Conservation (phyloP, 2,888 invertebrate genomes). For the Willowsia nigromaculata region DNA sequence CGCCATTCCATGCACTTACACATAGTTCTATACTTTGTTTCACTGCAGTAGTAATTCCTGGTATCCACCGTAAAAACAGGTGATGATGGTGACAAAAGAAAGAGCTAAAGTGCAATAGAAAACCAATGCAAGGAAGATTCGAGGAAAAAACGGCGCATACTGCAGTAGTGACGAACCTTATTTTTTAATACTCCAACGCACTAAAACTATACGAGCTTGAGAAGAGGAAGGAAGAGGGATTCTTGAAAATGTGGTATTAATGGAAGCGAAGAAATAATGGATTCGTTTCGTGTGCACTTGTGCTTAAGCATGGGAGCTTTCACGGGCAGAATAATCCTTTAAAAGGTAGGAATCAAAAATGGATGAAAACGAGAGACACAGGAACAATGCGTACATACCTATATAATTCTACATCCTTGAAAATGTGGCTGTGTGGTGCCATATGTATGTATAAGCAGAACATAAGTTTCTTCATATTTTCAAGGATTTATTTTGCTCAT, state of each 20-base stretch:
- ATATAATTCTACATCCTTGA: no score
- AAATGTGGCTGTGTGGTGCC: no score
- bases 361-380: background rate
- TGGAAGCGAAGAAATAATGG: conserved; percentile 41
- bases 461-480: no score
- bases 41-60: background rate
- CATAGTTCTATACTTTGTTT: background rate
- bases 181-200: background rate
- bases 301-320: conserved; percentile 39
- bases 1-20: background rate
- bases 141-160: background rate
- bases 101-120: background rate
- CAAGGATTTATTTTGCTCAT: background rate
- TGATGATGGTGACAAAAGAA: conserved; percentile 39
- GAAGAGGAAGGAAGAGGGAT: conserved; percentile 12
- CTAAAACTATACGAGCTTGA: background rate
- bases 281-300: conserved; percentile 35
- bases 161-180: background rate
- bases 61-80: conserved; percentile 3
- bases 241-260: conserved; percentile 2
- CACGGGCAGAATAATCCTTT: conserved; percentile 54
- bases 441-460: no score
- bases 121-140: no score
- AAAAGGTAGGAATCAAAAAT: conserved; percentile 46
- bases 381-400: background rate